phyloP scores from a whole-genome alignment of 1,140 invertebrate genomes.

The Ctenoplectra terminalis region DNA sequence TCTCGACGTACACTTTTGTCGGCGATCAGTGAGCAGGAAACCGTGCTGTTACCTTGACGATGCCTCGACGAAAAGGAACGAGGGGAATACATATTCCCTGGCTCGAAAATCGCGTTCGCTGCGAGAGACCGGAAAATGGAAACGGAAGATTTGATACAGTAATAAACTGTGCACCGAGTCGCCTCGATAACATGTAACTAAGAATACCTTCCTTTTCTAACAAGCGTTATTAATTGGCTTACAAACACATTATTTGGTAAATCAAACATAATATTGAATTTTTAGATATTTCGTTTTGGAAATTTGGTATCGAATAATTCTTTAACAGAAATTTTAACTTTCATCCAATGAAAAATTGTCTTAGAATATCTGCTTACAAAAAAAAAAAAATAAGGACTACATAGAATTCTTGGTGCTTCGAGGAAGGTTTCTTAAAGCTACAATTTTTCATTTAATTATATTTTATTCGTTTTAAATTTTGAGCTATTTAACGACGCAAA shows the following conservation, averaged over 20 bases:
- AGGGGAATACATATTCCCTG: conserved; percentile 47
- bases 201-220: background rate
- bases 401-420: too few species aligned
- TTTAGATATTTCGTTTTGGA: background rate
- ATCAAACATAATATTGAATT: too few species aligned
- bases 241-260: too few species aligned
- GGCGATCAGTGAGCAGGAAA: conserved; percentile 56
- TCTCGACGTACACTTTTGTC: conserved; percentile 53
- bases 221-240: background rate
- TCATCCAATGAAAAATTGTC: too few species aligned
- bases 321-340: too few species aligned
- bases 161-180: conserved; percentile 14
- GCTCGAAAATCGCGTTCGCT: conserved; percentile 33
- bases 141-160: conserved; percentile 25
- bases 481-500: too few species aligned
- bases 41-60: conserved; percentile 56
- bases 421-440: too few species aligned
- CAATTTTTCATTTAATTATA: too few species aligned
- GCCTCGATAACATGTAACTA: background rate
- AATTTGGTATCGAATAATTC: too few species aligned
- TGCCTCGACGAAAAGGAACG: conserved; percentile 44
- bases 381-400: too few species aligned
- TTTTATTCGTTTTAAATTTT: too few species aligned
- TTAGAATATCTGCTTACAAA: too few species aligned
- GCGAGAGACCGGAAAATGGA: conserved; percentile 40